Evolutionary conservation across 2,113 vertebrate genomes (phyloP).

Genomic region (Tursiops truncatus): DNA sequence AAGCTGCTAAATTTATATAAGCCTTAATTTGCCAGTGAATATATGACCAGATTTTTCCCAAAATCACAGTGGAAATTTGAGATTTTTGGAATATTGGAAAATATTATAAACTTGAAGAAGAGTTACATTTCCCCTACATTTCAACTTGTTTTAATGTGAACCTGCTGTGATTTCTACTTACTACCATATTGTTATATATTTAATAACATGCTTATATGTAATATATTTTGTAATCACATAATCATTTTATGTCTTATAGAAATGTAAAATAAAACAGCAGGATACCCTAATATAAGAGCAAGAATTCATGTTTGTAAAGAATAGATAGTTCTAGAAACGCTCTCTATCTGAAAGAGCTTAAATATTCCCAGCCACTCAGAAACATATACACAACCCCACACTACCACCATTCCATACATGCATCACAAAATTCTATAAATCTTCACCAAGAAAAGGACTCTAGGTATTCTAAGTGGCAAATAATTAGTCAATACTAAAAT

Average conservation of each 20-base stretch:
- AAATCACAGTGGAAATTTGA: neutral
- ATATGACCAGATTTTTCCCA: neutral
- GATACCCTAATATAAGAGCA: neutral
- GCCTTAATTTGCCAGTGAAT: neutral
- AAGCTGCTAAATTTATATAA: neutral
- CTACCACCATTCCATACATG: neutral
- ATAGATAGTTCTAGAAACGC: neutral
- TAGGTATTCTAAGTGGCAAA: neutral
- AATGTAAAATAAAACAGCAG: neutral
- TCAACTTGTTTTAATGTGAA: neutral
- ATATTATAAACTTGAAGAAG: neutral
- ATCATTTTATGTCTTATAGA: neutral
- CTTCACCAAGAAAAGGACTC: neutral
- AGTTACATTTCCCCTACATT: neutral
- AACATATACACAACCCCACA: neutral
- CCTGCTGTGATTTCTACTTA: neutral
- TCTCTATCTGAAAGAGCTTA: neutral
- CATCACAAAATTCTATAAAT: neutral
- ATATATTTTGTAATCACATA: neutral
- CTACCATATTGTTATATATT: neutral
- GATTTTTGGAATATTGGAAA: neutral
- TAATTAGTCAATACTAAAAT: neutral
- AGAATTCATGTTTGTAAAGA: neutral
- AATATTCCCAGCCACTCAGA: neutral
- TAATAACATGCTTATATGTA: neutral